These are phyloP conservation scores for Orthosia incerta DNA, from an alignment of 2,888 invertebrate species.

Conservation along the genomic window DNA sequence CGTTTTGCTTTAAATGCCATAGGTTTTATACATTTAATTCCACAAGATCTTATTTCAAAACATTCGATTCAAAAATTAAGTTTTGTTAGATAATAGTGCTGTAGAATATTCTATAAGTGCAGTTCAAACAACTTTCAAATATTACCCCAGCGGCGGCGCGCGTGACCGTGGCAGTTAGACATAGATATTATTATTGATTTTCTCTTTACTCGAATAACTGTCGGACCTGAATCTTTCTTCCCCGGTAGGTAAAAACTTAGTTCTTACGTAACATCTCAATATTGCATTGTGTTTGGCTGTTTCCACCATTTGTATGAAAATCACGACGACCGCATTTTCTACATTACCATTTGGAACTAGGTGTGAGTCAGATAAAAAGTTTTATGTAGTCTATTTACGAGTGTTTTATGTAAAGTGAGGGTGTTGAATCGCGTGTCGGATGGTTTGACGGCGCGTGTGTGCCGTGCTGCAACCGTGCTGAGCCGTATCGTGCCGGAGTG, in stretches of 20 bases:
- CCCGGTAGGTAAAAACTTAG: slow-evolving; percentile 34
- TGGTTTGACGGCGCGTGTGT: slow-evolving; percentile 47
- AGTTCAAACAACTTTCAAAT: slow-evolving; percentile 57
- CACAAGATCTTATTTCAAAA: not conserved
- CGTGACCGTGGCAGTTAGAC: slow-evolving; percentile 57
- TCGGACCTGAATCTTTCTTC: slow-evolving; percentile 62
- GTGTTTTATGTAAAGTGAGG: slow-evolving; percentile 74
- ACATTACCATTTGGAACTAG: slow-evolving; percentile 64
- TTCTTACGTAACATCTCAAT: slow-evolving; percentile 54
- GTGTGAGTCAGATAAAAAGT: slow-evolving; percentile 70
- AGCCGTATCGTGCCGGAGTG: slow-evolving; percentile 24
- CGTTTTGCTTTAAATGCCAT: not conserved
- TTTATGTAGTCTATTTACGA: slow-evolving; percentile 73
- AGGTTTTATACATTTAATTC: not conserved
- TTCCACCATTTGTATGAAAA: slow-evolving; percentile 60
- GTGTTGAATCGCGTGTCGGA: slow-evolving; percentile 75
- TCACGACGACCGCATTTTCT: slow-evolving; percentile 65
- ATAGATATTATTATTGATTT: slow-evolving; percentile 73
- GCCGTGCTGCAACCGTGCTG: slow-evolving; percentile 37
- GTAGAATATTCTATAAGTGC: slow-evolving; percentile 52
- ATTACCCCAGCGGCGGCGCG: slow-evolving; percentile 50
- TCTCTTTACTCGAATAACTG: slow-evolving; percentile 70
- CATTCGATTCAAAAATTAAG: not conserved
- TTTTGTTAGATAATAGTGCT: slow-evolving; percentile 13
- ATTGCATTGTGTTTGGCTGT: slow-evolving; percentile 54